These are phyloP conservation scores for Clarias gariepinus DNA, from an alignment of 2,113 vertebrate species.

Conservation along the genomic window DNA sequence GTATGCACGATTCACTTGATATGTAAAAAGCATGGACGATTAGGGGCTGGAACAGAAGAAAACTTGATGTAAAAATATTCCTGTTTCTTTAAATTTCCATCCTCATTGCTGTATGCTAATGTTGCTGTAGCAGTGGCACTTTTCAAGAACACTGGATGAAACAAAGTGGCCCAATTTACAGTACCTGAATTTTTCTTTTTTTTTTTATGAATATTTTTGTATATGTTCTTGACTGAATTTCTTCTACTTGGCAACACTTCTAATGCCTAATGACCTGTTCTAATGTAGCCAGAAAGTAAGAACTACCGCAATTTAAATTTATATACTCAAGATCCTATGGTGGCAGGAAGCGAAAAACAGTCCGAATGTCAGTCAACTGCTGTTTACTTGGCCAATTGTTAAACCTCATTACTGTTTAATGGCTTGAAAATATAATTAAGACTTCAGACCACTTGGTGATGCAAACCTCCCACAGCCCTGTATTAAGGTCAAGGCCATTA, in stretches of 20 bases:
- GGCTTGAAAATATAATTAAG: constrained; percentile 49
- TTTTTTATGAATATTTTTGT: too few relatives aligned
- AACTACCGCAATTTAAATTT: constrained; percentile 17
- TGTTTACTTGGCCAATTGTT: constrained; percentile 50
- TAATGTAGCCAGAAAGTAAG: constrained; percentile 20
- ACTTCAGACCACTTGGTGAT: constrained; percentile 34
- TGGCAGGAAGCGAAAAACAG: constrained; percentile 15
- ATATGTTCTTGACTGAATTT: neutral
- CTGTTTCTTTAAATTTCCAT: neutral
- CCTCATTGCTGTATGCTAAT: neutral
- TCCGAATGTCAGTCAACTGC: constrained; percentile 34
- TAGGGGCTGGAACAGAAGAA: neutral
- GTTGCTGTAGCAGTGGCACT: neutral
- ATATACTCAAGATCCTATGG: neutral
- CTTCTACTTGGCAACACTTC: neutral
- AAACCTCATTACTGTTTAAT: constrained; percentile 47
- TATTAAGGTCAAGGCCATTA: constrained; percentile 34
- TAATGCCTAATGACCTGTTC: constrained; percentile 16
- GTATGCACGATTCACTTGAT: neutral
- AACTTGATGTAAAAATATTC: neutral
- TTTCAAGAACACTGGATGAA: neutral
- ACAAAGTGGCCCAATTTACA: neutral
- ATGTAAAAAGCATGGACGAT: neutral
- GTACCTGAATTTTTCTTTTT: neutral
- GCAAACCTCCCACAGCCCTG: constrained; percentile 2